A percentile compares a stretch with the other conserved stretches of the same genome.
These are phyloP conservation scores for Acleris sparsana DNA, from an alignment of 2,888 invertebrate genomes.

Conservation along the genomic window DNA sequence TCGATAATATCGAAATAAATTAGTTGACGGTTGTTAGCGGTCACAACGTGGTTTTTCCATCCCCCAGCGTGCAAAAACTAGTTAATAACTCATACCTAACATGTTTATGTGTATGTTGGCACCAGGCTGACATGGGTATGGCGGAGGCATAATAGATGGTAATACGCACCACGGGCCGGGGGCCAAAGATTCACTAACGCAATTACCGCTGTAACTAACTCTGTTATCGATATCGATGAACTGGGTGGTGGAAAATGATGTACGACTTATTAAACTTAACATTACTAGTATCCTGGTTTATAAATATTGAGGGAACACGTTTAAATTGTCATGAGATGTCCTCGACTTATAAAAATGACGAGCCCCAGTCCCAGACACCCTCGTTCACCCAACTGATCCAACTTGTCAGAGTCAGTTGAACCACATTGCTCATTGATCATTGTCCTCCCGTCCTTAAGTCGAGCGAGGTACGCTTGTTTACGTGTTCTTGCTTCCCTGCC, in stretches of 20 bases:
- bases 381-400: slow-evolving; percentile 12
- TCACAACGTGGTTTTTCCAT: too few relatives aligned
- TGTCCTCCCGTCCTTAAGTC: slow-evolving; percentile 26
- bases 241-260: slow-evolving; percentile 5
- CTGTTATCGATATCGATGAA: slow-evolving; percentile 16
- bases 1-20: too few relatives aligned
- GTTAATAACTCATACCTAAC: background rate
- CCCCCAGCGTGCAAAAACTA: background rate
- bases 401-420: slow-evolving; percentile 31
- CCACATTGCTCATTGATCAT: slow-evolving; percentile 27
- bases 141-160: slow-evolving; percentile 16
- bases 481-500: slow-evolving; percentile 30
- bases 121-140: slow-evolving; percentile 3
- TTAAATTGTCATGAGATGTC: background rate
- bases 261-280: background rate
- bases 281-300: background rate
- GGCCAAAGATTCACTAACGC: slow-evolving; percentile 20
- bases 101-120: slow-evolving; percentile 10
- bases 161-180: slow-evolving; percentile 9
- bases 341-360: background rate
- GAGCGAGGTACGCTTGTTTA: slow-evolving; percentile 29
- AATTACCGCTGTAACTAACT: slow-evolving; percentile 20
- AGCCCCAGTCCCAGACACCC: slow-evolving; percentile 3
- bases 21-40: too few relatives aligned
- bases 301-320: background rate